Evolutionary conservation across 2,113 vertebrate genomes (phyloP).

Genomic region (Gadus chalcogrammus): DNA sequence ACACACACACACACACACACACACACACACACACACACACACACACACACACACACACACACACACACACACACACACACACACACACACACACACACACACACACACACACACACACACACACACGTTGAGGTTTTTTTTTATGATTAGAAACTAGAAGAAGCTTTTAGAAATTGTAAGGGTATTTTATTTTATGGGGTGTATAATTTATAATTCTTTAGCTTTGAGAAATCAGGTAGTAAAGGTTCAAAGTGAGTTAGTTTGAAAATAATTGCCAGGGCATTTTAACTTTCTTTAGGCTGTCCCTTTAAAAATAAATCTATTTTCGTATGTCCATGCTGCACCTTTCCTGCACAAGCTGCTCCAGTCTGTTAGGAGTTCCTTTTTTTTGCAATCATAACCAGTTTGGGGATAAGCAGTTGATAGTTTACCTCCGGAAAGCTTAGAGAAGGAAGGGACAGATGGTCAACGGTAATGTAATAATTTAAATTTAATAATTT

Average conservation of each 20-base stretch:
- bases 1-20: neutral
- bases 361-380: neutral
- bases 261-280: constrained; percentile 44
- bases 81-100: neutral
- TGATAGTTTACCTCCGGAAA: no score
- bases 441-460: no score
- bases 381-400: neutral
- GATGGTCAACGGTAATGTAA: no score
- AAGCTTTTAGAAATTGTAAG: constrained; percentile 54
- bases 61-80: neutral
- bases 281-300: constrained; percentile 4
- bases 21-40: no score
- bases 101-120: no score
- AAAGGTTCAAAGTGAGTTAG: constrained; percentile 44
- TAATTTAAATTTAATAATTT: no score
- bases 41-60: no score
- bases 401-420: neutral
- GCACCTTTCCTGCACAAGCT: neutral
- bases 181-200: constrained; percentile 44
- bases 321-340: no score
- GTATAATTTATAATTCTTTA: constrained; percentile 58
- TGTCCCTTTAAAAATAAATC: neutral
- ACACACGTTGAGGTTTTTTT: neutral
- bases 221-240: constrained; percentile 52
- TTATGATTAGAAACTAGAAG: constrained; percentile 24